Conservation (phyloP, 2,797 vertebrate species). For the Chromis chromis region DNA sequence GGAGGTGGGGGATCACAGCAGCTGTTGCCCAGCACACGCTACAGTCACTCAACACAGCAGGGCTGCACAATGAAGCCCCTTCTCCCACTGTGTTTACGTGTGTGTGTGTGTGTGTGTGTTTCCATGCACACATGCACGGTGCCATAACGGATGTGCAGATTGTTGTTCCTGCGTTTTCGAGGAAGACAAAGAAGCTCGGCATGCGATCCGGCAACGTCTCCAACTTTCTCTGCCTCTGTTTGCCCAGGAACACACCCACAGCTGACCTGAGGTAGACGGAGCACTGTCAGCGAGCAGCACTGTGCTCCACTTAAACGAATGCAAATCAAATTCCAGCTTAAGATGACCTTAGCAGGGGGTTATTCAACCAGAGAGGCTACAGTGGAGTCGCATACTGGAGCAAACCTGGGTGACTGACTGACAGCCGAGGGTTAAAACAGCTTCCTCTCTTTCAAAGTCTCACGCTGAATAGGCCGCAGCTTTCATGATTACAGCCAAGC, state of each 20-base stretch:
- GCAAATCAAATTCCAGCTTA: conserved; percentile 73
- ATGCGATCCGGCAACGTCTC: conserved; percentile 30
- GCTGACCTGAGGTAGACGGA: conserved; percentile 34
- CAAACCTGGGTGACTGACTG: conserved; percentile 52
- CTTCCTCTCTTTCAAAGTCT: conserved; percentile 62
- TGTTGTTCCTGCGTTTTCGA: conserved; percentile 54
- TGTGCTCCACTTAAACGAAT: conserved; percentile 55
- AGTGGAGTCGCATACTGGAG: conserved; percentile 44
- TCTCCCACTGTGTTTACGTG: conserved; percentile 72
- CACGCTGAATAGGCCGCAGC: conserved; percentile 36
- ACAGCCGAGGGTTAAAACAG: conserved; percentile 69
- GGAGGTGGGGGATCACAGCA: conserved; percentile 69
- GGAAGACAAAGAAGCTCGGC: conserved; percentile 47
- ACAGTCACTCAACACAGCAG: conserved; percentile 86
- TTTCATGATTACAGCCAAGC: conserved; percentile 41
- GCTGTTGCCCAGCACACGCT: conserved; percentile 87
- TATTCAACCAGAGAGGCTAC: conserved; percentile 65
- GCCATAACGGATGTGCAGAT: conserved; percentile 65
- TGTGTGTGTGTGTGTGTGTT: conserved; percentile 31
- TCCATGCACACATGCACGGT: conserved; percentile 38
- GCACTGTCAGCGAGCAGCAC: conserved; percentile 21
- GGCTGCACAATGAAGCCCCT: conserved; percentile 82
- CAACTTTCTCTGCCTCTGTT: conserved; percentile 16
- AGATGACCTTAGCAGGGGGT: conserved; percentile 64
- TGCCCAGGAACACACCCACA: conserved; percentile 7